A percentile compares a stretch with the other conserved stretches of the same genome.
Conservation (phyloP, 2,888 invertebrate genomes). For the Steinernema carpocapsae region DNA sequence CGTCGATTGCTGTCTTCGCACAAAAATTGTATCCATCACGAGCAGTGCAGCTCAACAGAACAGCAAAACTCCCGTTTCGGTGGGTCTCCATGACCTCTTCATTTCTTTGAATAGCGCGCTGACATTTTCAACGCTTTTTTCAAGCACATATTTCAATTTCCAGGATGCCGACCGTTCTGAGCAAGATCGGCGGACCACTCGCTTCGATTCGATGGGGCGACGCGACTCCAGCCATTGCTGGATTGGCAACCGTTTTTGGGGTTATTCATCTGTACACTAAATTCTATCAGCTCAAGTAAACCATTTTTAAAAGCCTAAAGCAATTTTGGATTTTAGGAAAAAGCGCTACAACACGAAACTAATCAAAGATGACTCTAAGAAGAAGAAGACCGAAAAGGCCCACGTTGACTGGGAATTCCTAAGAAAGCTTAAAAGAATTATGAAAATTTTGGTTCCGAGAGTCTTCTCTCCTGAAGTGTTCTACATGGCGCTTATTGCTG, state of each 20-base stretch:
- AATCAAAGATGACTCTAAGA: constrained; percentile 39
- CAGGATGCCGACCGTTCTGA: constrained; percentile 34
- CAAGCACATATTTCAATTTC: background rate
- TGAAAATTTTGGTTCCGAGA: constrained; percentile 59
- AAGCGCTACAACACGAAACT: constrained; percentile 6
- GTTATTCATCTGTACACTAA: constrained; percentile 46
- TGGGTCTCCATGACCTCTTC: too few relatives aligned
- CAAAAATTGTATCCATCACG: background rate
- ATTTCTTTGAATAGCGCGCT: background rate
- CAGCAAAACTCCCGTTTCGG: background rate
- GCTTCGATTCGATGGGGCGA: constrained; percentile 25
- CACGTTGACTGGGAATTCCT: constrained; percentile 69
- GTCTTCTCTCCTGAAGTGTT: constrained; percentile 56
- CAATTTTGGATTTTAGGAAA: background rate
- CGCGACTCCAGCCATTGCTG: constrained; percentile 47
- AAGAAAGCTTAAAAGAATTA: constrained; percentile 58
- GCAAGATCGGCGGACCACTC: too few relatives aligned
- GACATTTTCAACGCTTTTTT: background rate
- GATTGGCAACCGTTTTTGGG: constrained; percentile 43
- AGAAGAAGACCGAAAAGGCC: constrained; percentile 56
- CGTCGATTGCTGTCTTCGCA: background rate
- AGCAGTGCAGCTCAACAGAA: background rate
- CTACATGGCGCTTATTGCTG: constrained; percentile 74
- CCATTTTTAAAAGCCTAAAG: background rate
- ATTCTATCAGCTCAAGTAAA: constrained; percentile 44